Base-by-base conservation (phyloP, 2,797 vertebrate genomes). In the Peromyscus melanophrys region DNA sequence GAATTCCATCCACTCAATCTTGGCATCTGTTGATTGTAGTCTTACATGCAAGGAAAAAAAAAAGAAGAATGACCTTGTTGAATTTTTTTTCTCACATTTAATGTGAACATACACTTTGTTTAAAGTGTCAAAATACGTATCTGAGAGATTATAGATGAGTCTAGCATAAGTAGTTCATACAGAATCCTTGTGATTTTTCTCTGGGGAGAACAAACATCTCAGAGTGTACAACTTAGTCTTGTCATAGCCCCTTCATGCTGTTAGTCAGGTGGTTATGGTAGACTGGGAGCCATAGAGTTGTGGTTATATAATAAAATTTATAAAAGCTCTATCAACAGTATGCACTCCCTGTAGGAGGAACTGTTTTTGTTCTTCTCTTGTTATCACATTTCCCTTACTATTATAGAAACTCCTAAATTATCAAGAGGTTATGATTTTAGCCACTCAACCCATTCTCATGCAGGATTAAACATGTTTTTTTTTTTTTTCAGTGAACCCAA, bases 261-360 rank as follows among this genome's bases (percentile, higher is more conserved):
- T 61, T 77, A 52, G 34, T 37, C 27, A 92, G 57, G 87, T 34
- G 43, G 96, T 91, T 80, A 76, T 0, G 59, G 78, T 37, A 52
- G 52, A 23, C 61, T 37, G 21, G 34, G 55, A 93, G 83, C 13
- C 46, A 43, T 5, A 90, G 87, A 63, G 40, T 17, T 83, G 61
- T 57, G 59, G 83, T 37, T 43, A 71, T 95, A 31, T 5, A 89
- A 90, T 92, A 96, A 96, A 93, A 31, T 97, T 86, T 96, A 94
- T 14, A n/a, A 85, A 89, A 81, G 65, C 84, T 43, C 5, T 85
- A 90, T 75, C 40, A 92, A 55, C n/a, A 94, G 11, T 37, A 37
- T 55, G 78, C 43, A 52, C 49, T 27, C 37, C 11, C 19, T 37
- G 16, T 5, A 86, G 81, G 37, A 95, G 29, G 37, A 95, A 37